Evolutionary conservation across 2,888 invertebrate species (phyloP).

Genomic region (Congeria kusceri): DNA sequence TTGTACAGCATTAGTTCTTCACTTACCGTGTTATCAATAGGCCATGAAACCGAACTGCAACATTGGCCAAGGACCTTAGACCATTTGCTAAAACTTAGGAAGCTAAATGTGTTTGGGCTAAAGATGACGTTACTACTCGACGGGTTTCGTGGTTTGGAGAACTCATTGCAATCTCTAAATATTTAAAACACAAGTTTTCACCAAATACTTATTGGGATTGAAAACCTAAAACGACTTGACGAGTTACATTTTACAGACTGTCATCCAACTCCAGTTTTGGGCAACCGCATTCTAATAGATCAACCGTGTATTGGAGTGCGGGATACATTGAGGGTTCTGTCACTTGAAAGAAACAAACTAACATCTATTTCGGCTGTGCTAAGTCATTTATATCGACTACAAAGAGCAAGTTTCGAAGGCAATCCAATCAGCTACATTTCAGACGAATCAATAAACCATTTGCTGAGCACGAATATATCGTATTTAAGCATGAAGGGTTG

Average conservation of each 20-base stretch:
- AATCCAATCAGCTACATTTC: slow-evolving; percentile 49
- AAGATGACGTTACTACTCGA: background rate
- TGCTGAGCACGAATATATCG: slow-evolving; percentile 30
- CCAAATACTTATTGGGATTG: slow-evolving; percentile 14
- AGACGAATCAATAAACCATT: slow-evolving; percentile 41
- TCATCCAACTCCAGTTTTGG: background rate
- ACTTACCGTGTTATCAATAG: slow-evolving; percentile 15
- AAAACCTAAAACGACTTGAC: slow-evolving; percentile 8
- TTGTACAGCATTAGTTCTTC: slow-evolving; percentile 4
- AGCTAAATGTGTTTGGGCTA: slow-evolving; percentile 1
- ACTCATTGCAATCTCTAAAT: slow-evolving; percentile 10
- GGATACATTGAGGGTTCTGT: slow-evolving; percentile 41
- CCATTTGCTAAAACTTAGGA: slow-evolving; percentile 8
- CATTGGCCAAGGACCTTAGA: slow-evolving; percentile 13
- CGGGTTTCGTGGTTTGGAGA: slow-evolving; percentile 11
- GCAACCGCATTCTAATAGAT: slow-evolving; percentile 38
- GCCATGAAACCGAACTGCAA: background rate
- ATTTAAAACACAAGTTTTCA: slow-evolving; percentile 2
- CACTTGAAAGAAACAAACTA: slow-evolving; percentile 53
- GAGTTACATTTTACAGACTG: slow-evolving; percentile 40
- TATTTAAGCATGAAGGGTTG: slow-evolving; percentile 52
- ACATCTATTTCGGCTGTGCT: slow-evolving; percentile 51
- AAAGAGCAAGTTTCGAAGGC: slow-evolving; percentile 51
- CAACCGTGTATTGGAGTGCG: slow-evolving; percentile 37
- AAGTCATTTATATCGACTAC: slow-evolving; percentile 31